These are phyloP conservation scores for Echinarachnius parma DNA, from an alignment of 53 echinoderm and acorn worm genomes.

Conservation along the genomic window DNA sequence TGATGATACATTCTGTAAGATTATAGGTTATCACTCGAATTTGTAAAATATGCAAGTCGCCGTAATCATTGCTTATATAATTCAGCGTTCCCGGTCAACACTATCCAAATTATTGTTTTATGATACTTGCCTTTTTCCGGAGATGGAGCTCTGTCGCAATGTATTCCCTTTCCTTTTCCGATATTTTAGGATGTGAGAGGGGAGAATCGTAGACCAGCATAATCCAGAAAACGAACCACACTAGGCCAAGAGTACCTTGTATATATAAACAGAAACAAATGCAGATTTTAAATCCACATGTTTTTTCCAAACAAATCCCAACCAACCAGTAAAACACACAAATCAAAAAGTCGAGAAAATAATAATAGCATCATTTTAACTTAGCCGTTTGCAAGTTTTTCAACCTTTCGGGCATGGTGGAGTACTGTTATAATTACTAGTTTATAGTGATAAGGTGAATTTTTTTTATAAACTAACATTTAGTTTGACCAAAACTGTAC, in stretches of 20 bases:
- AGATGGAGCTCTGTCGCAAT: constrained; percentile 8
- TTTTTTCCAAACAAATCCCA: neutral
- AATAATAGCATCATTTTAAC: neutral
- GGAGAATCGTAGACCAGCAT: constrained; percentile 7
- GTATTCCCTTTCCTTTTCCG: constrained; percentile 27
- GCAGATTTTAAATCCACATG: neutral
- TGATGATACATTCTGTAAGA: too few species aligned
- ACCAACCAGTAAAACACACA: neutral
- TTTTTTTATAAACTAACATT: too few species aligned
- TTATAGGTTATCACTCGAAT: too few species aligned
- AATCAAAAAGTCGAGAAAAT: too few species aligned
- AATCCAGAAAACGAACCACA: constrained; percentile 35
- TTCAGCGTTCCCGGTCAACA: too few species aligned
- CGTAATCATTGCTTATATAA: too few species aligned
- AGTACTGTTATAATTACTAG: too few species aligned
- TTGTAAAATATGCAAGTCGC: too few species aligned
- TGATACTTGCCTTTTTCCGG: neutral
- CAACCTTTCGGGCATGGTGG: too few species aligned
- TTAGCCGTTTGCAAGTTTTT: too few species aligned
- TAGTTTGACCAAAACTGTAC: too few species aligned
- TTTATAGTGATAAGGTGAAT: too few species aligned
- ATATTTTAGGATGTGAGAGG: constrained; percentile 27
- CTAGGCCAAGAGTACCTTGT: constrained; percentile 4
- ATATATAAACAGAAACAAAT: neutral
- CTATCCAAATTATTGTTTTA: neutral